Evolutionary conservation across 2,113 vertebrate genomes (phyloP), one percentile per base, ranked within the genome.

Genomic region (Vulpes ferrilata): DNA sequence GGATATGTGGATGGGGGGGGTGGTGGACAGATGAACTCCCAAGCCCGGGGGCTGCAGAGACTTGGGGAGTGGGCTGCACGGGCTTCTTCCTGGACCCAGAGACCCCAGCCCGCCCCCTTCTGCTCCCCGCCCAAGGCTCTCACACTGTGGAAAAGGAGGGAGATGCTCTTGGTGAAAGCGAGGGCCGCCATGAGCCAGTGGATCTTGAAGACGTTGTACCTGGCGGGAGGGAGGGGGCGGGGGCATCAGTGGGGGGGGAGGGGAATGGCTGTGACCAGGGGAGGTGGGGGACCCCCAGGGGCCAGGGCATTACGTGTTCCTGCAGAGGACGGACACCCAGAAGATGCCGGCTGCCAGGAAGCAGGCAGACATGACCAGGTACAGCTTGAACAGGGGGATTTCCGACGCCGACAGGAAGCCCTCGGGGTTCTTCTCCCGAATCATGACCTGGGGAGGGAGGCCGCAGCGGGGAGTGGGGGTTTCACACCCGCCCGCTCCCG

Each of bases 131-230:
- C 83, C 73, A 17, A 16, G 69, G 30, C 23, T 96, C 99, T 99
- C 97, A 99, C 99, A 25, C 99, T 99, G 69, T 99, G 99, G 98
- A 99, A 99, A 25, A 99, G 99, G 80, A 99, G 96, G 0, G 99
- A 99, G 0, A 98, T 67, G 27, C 99, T 97, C 97, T 99, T 99
- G 88, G 99, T 99, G 97, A 99, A 99, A 0, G 98, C 99, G 97
- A 99, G 98, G 1, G 99, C 99, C 0, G 99, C 99, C 99, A 99
- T 99, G 85, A 99, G 98, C 99, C 99, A 99, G 98, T 99, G 99
- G 98, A 99, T 99, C 98, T 99, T 99, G 98, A 99, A 99, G 79
- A 99, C 99, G 0, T 98, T 99, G 99, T 98, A 99, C 98, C 99
- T 99, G 98, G 38, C 55, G 12, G 74, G 60, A 35, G 55, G 25